Evolutionary conservation across 2,888 invertebrate genomes (phyloP).

Genomic region (Notodonta dromedarius): DNA sequence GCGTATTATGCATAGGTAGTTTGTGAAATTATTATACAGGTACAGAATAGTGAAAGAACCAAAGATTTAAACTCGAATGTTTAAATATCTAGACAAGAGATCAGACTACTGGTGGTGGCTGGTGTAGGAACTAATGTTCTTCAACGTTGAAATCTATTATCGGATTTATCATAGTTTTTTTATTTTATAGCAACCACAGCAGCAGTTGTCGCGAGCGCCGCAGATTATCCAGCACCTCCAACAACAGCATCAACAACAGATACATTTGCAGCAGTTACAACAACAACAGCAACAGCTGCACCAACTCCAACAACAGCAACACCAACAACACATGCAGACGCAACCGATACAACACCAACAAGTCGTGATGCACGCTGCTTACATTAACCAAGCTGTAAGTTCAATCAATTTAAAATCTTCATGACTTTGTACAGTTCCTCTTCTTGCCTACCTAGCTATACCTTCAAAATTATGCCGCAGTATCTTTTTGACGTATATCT

Average conservation of each 20-base stretch:
- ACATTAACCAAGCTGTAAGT: conserved; percentile 75
- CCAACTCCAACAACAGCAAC: conserved; percentile 57
- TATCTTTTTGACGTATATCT: too few relatives aligned
- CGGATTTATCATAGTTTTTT: background rate
- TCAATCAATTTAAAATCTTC: background rate
- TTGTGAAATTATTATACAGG: too few relatives aligned
- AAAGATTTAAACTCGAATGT: too few relatives aligned
- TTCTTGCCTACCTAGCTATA: too few relatives aligned
- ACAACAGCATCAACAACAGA: conserved; percentile 58
- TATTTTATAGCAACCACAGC: conserved; percentile 48
- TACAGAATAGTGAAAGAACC: too few relatives aligned
- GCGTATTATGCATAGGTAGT: too few relatives aligned
- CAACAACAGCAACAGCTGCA: conserved; percentile 66
- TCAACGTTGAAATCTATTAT: background rate
- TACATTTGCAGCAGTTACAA: conserved; percentile 51
- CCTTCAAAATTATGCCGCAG: too few relatives aligned
- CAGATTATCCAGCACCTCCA: conserved; percentile 63
- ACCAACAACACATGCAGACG: conserved; percentile 52
- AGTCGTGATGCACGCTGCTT: conserved; percentile 78
- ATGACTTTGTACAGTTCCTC: background rate
- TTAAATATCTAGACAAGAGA: too few relatives aligned
- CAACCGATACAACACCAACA: conserved; percentile 57
- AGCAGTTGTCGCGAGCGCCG: conserved; percentile 39
- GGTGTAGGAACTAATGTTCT: background rate
- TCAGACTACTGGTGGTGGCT: too few relatives aligned